Evolutionary conservation across 2,888 invertebrate species (phyloP).

Genomic region (Eugnorisma glareosa): DNA sequence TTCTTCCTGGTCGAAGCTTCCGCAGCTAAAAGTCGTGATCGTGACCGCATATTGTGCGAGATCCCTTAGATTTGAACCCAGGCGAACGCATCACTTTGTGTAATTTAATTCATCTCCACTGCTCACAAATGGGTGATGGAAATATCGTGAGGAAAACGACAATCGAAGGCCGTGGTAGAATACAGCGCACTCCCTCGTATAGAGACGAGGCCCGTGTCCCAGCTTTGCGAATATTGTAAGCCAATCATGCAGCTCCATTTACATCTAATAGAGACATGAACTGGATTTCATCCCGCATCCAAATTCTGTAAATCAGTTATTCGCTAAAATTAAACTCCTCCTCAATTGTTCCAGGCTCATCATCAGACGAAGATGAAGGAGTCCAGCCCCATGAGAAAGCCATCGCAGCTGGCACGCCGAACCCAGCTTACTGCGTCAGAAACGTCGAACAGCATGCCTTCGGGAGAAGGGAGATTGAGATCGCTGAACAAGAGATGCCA

Average conservation of each 20-base stretch:
- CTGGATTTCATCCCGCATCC: not conserved
- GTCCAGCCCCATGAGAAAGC: slow-evolving; percentile 97
- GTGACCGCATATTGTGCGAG: too few species aligned
- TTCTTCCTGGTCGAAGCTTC: too few species aligned
- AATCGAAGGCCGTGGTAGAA: too few species aligned
- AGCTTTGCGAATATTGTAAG: not conserved
- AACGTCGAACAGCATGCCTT: slow-evolving; percentile 98
- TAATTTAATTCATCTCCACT: too few species aligned
- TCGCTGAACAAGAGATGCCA: slow-evolving; percentile 99
- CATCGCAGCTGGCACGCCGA: slow-evolving; percentile 96
- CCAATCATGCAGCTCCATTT: not conserved
- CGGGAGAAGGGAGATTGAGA: slow-evolving; percentile 98
- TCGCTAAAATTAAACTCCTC: not conserved
- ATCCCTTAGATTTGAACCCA: too few species aligned
- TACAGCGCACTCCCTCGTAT: too few species aligned
- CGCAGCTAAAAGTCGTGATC: too few species aligned
- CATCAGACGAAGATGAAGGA: slow-evolving; percentile 97
- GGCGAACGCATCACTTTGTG: too few species aligned
- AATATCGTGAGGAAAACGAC: too few species aligned
- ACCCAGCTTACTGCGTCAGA: slow-evolving; percentile 97
- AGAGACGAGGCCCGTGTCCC: too few species aligned
- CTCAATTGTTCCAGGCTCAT: slow-evolving; percentile 93
- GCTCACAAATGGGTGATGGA: too few species aligned
- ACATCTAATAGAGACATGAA: not conserved
- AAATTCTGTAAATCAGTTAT: not conserved